These are phyloP conservation scores for Hemibagrus wyckioides DNA, from an alignment of 2,113 vertebrate genomes.

Conservation along the genomic window DNA sequence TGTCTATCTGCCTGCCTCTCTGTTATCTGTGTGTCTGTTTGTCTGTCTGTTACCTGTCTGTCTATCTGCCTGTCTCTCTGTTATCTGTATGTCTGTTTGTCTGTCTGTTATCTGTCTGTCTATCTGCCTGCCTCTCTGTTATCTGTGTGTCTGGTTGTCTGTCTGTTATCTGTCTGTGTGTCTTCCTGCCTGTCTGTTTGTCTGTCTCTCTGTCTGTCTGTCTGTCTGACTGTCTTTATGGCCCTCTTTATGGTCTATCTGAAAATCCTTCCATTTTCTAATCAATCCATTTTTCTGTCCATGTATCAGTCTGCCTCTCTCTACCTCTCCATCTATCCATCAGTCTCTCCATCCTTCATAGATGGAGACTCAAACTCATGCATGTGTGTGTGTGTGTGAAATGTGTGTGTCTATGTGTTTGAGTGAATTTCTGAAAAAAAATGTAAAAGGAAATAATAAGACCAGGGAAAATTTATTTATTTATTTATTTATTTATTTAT, in stretches of 20 bases:
- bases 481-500: too few relatives aligned
- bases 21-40: neutral
- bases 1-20: neutral
- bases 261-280: neutral
- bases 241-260: neutral
- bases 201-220: neutral
- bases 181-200: neutral
- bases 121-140: neutral
- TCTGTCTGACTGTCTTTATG: neutral
- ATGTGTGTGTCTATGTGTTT: conserved; percentile 3
- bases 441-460: neutral
- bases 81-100: too few relatives aligned
- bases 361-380: too few relatives aligned
- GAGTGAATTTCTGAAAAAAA: neutral
- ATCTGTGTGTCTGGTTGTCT: too few relatives aligned
- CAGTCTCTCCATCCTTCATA: conserved; percentile 37
- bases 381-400: neutral
- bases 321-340: neutral
- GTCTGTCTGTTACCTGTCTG: neutral
- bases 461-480: neutral
- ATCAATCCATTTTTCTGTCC: neutral
- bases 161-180: neutral
- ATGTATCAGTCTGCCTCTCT: neutral
- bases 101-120: neutral
- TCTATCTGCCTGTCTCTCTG: neutral